Conservation (phyloP, 2,113 vertebrate species). For the Odobenus rosmarus region DNA sequence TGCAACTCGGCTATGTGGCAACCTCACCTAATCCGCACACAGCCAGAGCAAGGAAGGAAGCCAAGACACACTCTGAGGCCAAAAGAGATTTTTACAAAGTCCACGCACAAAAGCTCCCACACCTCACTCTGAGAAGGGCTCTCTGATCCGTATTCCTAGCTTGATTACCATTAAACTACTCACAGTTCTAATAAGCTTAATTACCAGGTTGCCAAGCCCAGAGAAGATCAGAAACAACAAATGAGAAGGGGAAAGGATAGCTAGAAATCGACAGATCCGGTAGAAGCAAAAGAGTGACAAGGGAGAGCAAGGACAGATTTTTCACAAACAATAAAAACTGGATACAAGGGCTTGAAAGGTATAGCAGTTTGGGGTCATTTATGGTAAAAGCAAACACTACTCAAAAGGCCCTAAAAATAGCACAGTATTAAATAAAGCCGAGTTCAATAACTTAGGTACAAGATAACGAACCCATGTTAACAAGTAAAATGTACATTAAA, state of each 20-base stretch:
- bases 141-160: background rate
- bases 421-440: background rate
- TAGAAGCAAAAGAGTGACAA: background rate
- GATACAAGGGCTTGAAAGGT: conserved; percentile 8
- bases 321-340: conserved; percentile 8
- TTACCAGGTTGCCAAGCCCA: conserved; percentile 42
- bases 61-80: background rate
- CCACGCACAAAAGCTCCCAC: background rate
- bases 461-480: background rate
- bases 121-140: background rate
- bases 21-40: background rate
- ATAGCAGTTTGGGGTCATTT: background rate
- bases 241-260: background rate
- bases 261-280: background rate
- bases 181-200: conserved; percentile 26
- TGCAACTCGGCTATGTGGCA: background rate
- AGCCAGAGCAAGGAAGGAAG: background rate
- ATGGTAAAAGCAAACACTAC: conserved; percentile 31
- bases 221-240: conserved; percentile 8
- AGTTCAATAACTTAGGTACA: background rate
- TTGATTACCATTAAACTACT: background rate
- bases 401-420: conserved; percentile 20
- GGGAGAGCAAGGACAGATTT: background rate
- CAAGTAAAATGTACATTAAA: background rate
- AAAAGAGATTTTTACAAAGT: background rate